Percentiles rank a stretch among this genome's conserved stretches.
These are phyloP conservation scores for Dryoscopus gambensis DNA, from an alignment of 2,113 vertebrate genomes.

Conservation along the genomic window DNA sequence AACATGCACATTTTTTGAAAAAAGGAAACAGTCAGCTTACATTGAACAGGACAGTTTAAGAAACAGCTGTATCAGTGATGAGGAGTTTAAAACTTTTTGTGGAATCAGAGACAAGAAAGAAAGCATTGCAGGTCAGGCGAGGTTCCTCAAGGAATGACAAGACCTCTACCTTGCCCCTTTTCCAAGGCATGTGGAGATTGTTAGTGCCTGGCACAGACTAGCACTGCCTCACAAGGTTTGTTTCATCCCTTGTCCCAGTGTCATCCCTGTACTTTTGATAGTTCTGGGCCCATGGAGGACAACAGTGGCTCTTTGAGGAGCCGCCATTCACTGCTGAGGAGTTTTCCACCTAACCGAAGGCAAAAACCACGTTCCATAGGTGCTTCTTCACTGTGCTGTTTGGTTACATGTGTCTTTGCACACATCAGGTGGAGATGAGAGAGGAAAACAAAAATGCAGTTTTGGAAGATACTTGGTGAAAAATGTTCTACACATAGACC, in stretches of 20 bases:
- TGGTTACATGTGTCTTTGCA: neutral
- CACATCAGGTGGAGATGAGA: neutral
- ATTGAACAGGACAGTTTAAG: neutral
- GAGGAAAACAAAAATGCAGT: neutral
- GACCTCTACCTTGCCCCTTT: neutral
- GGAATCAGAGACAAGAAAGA: neutral
- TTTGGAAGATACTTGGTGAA: neutral
- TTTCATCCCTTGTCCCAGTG: neutral
- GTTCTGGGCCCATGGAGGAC: neutral
- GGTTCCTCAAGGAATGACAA: neutral
- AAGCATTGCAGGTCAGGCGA: neutral
- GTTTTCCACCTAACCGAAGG: neutral
- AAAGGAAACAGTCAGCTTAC: neutral
- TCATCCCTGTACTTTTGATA: neutral
- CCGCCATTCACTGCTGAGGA: neutral
- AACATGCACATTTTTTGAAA: neutral
- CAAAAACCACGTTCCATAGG: accelerated
- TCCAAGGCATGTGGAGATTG: neutral
- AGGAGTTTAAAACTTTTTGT: neutral
- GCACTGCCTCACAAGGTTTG: neutral
- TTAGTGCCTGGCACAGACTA: neutral
- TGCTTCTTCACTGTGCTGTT: neutral
- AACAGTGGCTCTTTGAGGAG: neutral
- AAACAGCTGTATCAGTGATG: neutral
- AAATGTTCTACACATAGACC: neutral